A percentile compares a stretch with the other conserved stretches of the same genome.
Evolutionary conservation across 1,140 invertebrate genomes (phyloP).

Genomic region (Kradibia gibbosae): DNA sequence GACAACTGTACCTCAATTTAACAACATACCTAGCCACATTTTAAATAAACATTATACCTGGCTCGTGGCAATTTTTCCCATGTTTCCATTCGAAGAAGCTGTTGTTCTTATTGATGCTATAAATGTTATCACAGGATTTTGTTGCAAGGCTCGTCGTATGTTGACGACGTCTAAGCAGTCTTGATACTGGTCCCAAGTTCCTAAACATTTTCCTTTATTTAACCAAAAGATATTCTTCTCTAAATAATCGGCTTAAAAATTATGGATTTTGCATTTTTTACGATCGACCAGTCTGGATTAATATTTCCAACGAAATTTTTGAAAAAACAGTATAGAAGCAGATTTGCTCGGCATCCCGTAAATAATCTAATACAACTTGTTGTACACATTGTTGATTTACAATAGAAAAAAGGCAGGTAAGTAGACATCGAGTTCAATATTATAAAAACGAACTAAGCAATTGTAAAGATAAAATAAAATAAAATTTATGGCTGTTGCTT

Average conservation of each 20-base stretch:
- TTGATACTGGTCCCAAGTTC: conserved; percentile 71
- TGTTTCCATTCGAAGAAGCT: conserved; percentile 66
- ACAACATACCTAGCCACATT: no score
- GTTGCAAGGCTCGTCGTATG: conserved; percentile 67
- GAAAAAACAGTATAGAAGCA: no score
- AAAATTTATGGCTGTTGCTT: no score
- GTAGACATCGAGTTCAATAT: no score
- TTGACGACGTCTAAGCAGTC: conserved; percentile 69
- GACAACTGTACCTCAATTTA: no score
- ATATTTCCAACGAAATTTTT: no score
- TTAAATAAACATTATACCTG: conserved; percentile 55
- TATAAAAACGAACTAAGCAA: no score
- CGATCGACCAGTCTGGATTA: not conserved
- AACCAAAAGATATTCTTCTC: not conserved
- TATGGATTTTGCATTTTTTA: conserved; percentile 15
- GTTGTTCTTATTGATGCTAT: conserved; percentile 69
- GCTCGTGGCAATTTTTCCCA: conserved; percentile 57
- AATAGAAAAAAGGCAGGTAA: no score
- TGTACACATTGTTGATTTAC: no score
- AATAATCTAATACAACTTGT: no score
- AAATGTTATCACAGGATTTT: conserved; percentile 73
- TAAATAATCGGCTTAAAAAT: not conserved
- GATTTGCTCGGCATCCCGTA: no score
- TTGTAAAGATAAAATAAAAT: no score
- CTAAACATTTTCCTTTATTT: conserved; percentile 54